Evolutionary conservation across 2,113 vertebrate species (phyloP).

Genomic region (Rhinogobius similis): DNA sequence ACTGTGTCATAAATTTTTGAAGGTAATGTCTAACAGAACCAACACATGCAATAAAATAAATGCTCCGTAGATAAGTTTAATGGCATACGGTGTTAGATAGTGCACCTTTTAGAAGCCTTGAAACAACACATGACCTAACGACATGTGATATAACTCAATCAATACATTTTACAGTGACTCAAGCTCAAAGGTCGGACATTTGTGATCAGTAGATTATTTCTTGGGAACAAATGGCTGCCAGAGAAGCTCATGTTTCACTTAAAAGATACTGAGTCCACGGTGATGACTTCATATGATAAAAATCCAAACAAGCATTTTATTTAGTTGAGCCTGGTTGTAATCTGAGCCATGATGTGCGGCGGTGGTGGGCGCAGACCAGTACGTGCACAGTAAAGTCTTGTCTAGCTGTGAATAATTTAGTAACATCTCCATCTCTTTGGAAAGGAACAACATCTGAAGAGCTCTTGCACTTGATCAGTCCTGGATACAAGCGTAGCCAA

Average conservation of each 20-base stretch:
- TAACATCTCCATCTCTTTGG: conserved; percentile 28
- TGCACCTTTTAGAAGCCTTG: neutral
- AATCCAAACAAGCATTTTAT: neutral
- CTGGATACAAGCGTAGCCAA: conserved; percentile 44
- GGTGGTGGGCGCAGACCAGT: conserved; percentile 31
- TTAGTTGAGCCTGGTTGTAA: conserved; percentile 40
- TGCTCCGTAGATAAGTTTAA: no score
- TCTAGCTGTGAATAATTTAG: conserved; percentile 69
- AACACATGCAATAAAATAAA: no score
- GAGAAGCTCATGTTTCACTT: no score
- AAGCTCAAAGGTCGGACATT: neutral
- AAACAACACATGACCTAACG: neutral
- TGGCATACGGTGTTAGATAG: neutral
- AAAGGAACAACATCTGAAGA: conserved; percentile 55
- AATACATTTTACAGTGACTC: no score
- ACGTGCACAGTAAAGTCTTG: conserved; percentile 43
- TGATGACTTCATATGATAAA: no score
- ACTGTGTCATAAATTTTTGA: no score
- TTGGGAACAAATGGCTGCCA: no score
- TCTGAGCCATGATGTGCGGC: conserved; percentile 44
- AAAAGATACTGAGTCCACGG: no score
- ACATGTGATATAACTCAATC: no score
- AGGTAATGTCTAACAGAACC: no score
- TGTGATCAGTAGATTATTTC: neutral
- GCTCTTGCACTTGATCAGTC: conserved; percentile 55